phyloP scores from a whole-genome alignment of 2,888 invertebrate genomes.

The Aethes cnicana region DNA sequence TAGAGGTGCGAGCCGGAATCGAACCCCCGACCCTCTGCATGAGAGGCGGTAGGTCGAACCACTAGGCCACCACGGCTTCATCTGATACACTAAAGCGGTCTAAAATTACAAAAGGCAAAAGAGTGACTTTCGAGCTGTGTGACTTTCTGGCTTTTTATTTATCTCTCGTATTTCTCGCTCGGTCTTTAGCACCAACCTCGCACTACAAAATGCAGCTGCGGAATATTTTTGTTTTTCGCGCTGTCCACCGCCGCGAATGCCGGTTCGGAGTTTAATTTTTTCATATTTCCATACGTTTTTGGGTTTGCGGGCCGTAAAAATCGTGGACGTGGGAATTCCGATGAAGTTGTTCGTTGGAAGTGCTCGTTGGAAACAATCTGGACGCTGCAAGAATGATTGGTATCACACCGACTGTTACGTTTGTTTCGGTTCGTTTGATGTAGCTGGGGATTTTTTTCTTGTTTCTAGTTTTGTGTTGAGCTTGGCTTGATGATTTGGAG shows the following conservation, averaged over 20 bases:
- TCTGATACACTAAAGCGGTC: too few species aligned
- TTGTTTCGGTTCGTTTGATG: constrained; percentile 5
- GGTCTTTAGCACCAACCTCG: constrained; percentile 1
- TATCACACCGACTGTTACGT: neutral
- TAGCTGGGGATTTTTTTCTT: neutral
- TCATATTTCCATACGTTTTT: constrained; percentile 23
- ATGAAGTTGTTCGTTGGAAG: neutral
- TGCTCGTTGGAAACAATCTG: constrained; percentile 17
- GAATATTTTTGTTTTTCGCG: constrained; percentile 20
- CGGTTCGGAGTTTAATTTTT: constrained; percentile 20
- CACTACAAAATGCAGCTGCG: constrained; percentile 19
- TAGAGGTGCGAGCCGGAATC: too few species aligned
- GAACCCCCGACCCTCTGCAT: too few species aligned
- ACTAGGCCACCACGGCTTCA: too few species aligned
- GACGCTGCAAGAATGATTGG: constrained; percentile 3
- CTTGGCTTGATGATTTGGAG: neutral
- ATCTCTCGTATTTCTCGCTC: constrained; percentile 33
- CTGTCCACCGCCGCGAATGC: constrained; percentile 11
- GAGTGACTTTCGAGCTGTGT: neutral
- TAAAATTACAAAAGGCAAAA: too few species aligned
- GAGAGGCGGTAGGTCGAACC: too few species aligned
- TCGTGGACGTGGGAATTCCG: constrained; percentile 5
- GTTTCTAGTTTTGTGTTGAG: neutral
- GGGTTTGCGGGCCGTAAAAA: constrained; percentile 24
- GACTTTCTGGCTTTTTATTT: constrained; percentile 3